These are phyloP conservation scores for Epizoanthus rinbou DNA, from an alignment of 92 coral and sea anemone genomes.

Conservation along the genomic window DNA sequence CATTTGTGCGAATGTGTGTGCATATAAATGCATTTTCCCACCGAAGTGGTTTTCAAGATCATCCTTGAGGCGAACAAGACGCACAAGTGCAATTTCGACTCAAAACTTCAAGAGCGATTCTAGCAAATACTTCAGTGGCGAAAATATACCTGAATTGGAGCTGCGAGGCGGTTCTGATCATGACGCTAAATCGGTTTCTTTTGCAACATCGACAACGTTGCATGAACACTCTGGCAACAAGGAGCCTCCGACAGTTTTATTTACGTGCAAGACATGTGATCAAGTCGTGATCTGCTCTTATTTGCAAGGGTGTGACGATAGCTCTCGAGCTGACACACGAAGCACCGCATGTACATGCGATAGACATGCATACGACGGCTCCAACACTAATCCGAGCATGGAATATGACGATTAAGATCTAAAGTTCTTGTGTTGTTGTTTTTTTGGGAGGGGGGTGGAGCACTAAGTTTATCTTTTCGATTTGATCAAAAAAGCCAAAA, in stretches of 20 bases:
- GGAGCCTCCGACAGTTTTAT: not conserved
- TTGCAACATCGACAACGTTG: not conserved
- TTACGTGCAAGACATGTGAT: slow-evolving; percentile 13
- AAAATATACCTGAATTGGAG: not conserved
- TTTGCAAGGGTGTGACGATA: not conserved
- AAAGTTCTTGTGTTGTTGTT: too few species aligned
- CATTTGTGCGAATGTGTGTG: not conserved
- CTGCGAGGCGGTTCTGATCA: too few species aligned
- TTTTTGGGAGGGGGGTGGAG: too few species aligned
- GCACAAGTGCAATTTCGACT: not conserved
- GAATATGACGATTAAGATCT: not conserved
- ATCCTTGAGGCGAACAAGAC: slow-evolving; percentile 21
- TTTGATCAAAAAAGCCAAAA: too few species aligned
- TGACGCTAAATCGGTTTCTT: slow-evolving; percentile 3
- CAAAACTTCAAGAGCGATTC: not conserved
- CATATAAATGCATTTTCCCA: not conserved
- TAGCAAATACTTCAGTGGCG: not conserved
- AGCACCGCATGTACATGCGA: not conserved
- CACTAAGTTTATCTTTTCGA: too few species aligned
- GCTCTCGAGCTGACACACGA: not conserved
- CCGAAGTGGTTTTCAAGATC: slow-evolving; percentile 4
- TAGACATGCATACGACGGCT: not conserved
- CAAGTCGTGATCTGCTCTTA: not conserved
- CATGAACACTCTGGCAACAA: not conserved
- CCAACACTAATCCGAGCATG: slow-evolving; percentile 5